phyloP scores from a whole-genome alignment of 2,888 invertebrate species.

The Hydroisotoma schaefferi region DNA sequence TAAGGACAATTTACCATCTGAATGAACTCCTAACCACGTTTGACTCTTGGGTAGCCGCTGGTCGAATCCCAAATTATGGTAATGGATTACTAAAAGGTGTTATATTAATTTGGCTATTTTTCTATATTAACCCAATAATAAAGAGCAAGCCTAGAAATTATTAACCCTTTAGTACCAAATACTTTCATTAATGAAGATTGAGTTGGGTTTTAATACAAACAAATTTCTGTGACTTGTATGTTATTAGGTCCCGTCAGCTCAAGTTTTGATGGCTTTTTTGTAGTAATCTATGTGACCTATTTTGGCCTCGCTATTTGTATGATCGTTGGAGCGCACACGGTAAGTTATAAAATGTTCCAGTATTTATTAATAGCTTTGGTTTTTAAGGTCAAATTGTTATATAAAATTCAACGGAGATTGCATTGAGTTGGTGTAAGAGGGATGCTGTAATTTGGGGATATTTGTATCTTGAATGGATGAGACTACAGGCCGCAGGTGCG shows the following conservation, averaged over 20 bases:
- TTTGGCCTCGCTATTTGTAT: constrained; percentile 44
- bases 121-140: neutral
- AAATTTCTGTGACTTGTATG: no score
- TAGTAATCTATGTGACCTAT: constrained; percentile 42
- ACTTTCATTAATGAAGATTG: neutral
- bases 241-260: constrained; percentile 44
- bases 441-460: no score
- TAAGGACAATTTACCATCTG: constrained; percentile 45
- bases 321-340: constrained; percentile 44
- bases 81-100: constrained; percentile 3
- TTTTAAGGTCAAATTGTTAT: no score
- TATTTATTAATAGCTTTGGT: no score
- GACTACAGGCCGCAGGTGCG: no score
- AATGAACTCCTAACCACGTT: constrained; percentile 46
- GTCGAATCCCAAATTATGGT: constrained; percentile 43
- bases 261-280: constrained; percentile 43
- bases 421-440: no score
- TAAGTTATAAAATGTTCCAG: constrained; percentile 11
- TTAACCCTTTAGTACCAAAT: neutral
- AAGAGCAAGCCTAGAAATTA: neutral
- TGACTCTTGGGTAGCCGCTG: constrained; percentile 44
- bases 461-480: no score
- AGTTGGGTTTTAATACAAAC: constrained; percentile 3
- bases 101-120: constrained; percentile 3
- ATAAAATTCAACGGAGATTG: no score